phyloP scores from a whole-genome alignment of 2,797 vertebrate genomes.

The Silurus lanzhouensis region DNA sequence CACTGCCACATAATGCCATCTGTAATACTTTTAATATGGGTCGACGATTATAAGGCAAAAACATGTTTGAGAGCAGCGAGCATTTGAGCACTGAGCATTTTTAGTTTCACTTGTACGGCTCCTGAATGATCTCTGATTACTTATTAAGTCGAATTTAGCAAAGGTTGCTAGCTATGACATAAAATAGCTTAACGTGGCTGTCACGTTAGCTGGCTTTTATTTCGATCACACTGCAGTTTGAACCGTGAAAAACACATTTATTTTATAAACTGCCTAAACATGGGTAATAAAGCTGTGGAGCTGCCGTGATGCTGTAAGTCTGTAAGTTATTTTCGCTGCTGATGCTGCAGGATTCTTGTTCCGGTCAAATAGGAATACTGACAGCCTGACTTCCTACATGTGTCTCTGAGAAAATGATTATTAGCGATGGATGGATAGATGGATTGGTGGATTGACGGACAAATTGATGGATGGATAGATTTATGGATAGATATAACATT shows the following conservation, averaged over 20 bases:
- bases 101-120: background rate
- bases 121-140: background rate
- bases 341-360: background rate
- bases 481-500: no score
- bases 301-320: background rate
- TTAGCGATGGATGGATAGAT: background rate
- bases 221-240: background rate
- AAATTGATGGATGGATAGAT: no score
- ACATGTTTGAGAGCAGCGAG: background rate
- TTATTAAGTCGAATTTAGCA: background rate
- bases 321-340: background rate
- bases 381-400: background rate
- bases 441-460: background rate
- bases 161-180: background rate
- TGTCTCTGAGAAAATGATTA: background rate
- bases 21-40: background rate
- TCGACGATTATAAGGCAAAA: background rate
- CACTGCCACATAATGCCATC: background rate
- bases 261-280: background rate
- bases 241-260: no score
- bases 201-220: background rate
- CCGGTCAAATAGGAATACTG: background rate
- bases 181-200: background rate
- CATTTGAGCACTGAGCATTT: background rate
- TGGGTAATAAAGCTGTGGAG: background rate